These are phyloP conservation scores for Cyanistes caeruleus DNA, from an alignment of 2,113 vertebrate species.

Conservation along the genomic window DNA sequence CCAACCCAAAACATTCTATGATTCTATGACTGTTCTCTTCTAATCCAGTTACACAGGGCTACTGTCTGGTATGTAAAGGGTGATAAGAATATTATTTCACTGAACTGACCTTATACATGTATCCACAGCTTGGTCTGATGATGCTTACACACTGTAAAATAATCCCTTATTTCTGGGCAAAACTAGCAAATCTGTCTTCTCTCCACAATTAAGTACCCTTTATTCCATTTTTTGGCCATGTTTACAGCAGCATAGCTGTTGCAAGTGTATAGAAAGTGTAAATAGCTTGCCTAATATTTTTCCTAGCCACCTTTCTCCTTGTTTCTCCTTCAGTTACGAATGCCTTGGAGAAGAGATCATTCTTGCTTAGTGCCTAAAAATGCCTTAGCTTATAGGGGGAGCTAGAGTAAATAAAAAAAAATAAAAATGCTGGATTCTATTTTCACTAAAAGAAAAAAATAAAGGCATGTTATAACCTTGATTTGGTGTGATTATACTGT, in stretches of 20 bases:
- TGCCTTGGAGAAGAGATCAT: background rate
- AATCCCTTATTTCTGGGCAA: background rate
- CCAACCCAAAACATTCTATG: background rate
- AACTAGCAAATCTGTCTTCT: background rate
- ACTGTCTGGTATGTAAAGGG: background rate
- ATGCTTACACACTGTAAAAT: background rate
- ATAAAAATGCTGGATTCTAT: background rate
- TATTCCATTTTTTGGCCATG: background rate
- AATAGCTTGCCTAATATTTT: background rate
- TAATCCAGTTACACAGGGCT: background rate
- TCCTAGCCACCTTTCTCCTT: background rate
- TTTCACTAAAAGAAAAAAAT: background rate
- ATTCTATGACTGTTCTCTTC: background rate
- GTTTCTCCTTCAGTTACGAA: background rate
- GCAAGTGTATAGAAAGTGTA: background rate
- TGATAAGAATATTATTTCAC: background rate
- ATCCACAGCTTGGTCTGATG: background rate
- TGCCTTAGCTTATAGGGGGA: background rate
- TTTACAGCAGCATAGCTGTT: background rate
- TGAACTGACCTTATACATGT: background rate
- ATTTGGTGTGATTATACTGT: slow-evolving; percentile 47
- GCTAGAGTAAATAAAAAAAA: background rate
- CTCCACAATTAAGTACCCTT: background rate
- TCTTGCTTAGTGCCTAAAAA: background rate
- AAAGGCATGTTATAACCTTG: background rate